Base-by-base conservation (phyloP, 1,140 invertebrate genomes). In the Orussus abietinus region DNA sequence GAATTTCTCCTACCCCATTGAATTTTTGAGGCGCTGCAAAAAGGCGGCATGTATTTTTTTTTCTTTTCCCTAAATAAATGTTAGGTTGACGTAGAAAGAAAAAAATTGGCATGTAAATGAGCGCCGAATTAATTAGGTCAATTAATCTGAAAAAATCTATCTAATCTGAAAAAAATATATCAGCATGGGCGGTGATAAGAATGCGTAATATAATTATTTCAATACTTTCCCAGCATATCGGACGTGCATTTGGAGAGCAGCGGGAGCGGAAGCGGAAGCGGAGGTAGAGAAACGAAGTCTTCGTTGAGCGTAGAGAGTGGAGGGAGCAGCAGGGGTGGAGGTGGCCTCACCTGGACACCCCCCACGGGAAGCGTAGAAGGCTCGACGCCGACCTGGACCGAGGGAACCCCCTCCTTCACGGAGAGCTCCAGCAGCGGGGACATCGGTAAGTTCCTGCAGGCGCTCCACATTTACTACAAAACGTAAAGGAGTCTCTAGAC, bases 331-430 rank as follows among this genome's bases (percentile, higher is more conserved):
- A 76, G 70, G 51, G 79, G 72, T 53, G 79, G 65, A 47, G 76
- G 76, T 51, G 82, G 76, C 48, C 70, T 80, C 51, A 85, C 80
- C 6, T 90, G 87, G 84, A 94, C 91, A 26, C 90, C 90, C 18
- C 88, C 90, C 10, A 83, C 87, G 31, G 71, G 71, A 11, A 92
- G 88, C 47, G 84, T 90, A 47, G 91, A 94, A 70, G 91, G 88
- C 32, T 89, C 90, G 3, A 96, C 94, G n/a, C 92, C 93, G 6
- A 96, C 93, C 11, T 96, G 93, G 87, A 97, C 94, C 12, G 94
- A 98, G 77, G 94, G 93, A 57, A 98, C 94, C 45, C 94, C 93
- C 32, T 94, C 90, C 64, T 96, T 93, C 73, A 97, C 93, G 25
- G 90, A 96, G 67, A 96, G 92, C 55, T 95, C 91, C 67, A 90